Base-by-base conservation (phyloP, 2,113 vertebrate genomes). In the Hippolais icterina region DNA sequence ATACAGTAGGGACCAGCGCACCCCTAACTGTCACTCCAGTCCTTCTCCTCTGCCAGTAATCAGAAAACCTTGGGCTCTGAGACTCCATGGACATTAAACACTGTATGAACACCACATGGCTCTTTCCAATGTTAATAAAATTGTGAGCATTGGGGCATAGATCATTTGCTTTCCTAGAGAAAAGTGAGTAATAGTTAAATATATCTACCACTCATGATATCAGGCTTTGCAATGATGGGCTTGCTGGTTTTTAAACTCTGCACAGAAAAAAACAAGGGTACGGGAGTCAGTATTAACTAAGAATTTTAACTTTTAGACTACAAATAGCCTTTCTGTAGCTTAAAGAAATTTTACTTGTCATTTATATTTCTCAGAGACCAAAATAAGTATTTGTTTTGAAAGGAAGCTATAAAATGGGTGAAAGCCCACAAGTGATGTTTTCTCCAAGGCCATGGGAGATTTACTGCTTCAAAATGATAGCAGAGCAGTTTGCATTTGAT, bases 1-100 rank as follows among this genome's bases (percentile, higher is more conserved):
- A 90, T 95, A 93, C 96, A 97, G 96, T 92, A 87, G 20, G 80
- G 77, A 72, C 88, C 37, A 57, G 86, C 27, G 20, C 91, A 95
- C 88, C 46, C 83, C 91, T 91, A 98, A 96, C 95, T 95, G 93
- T 85, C 97, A 89, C 75, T 90, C 83, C 82, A 64, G 65, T 68
- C 91, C 54, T 65, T 63, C 92, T 94, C 70, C 79, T 77, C 78
- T 54, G 47, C 68, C 89, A 65, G 83, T 41, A 86, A 69, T 60
- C 89, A 90, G 59, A 87, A 87, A 89, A 92, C 66, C 89, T 79
- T 66, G 72, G 79, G 71, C 1, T 6, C 86, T 50, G 72, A 92
- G 88, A 74, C 87, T 83, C 87, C 87, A 42, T 44, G 11, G n/a
- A 79, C 53, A 64, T 83, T 80, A 57, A 89, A 89, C 49, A 39